Base-by-base conservation (phyloP, 1,140 invertebrate genomes). In the Micrasema longulum region DNA sequence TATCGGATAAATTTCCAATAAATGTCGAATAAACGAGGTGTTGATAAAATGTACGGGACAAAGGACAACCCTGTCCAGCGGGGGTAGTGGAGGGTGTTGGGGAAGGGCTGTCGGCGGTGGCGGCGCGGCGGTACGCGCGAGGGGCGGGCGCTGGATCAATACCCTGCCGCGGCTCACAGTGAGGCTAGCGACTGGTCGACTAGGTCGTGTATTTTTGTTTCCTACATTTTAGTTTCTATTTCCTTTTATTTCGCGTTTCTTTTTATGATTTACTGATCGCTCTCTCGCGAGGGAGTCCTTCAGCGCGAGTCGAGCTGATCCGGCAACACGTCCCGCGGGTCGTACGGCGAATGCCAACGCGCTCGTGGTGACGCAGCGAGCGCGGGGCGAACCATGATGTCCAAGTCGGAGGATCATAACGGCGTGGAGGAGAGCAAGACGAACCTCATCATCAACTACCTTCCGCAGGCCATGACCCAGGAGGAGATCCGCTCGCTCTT, bases 381-480 rank as follows among this genome's bases (percentile, higher is more conserved):
- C 22, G 35, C 31, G 38, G 36, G 57, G 36, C 22, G 2, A 11
- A 18, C 9, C 79, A 93, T 91, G 91, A 93, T 93, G 92, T 92
- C 91, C 84, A 94, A 94, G 87, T 88, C 89, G 78, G 87, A 90
- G 82, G 87, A 91, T 76, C 87, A 91, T 78, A 83, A 83, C 20
- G 87, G 85, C 66, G 89, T 90, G 77, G 95, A 96, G 86, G 95
- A 97, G 84, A 95, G 93, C 73, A 98, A 98, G 87, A 97, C 95
- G 55, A 99, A 99, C 87, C 90, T 99, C 74, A 99, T 99, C 82
- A 97, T 99, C 76, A 99, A 99, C 85, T 99, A 99, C 85, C 88
- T 99, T 80, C 98, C 98, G 52, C 98, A 99, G 87, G 98, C 95
- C 66, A 99, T 99, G 98, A 98, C 96, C 23, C 98, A 99, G 85